These are phyloP conservation scores for Halocaridina rubra DNA, from an alignment of 2,888 invertebrate species.

Conservation along the genomic window DNA sequence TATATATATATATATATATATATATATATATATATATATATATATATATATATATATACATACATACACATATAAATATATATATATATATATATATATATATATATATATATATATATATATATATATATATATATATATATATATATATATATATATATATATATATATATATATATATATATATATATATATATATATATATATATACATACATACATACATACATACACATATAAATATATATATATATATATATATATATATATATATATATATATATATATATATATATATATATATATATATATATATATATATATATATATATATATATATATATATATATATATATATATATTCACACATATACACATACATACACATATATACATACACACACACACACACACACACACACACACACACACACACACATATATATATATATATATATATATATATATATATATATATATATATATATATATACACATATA, in stretches of 20 bases:
- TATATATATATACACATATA: constrained; percentile 6
- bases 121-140: not conserved
- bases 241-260: not conserved
- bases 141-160: constrained; percentile 1
- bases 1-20: not conserved
- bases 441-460: not conserved
- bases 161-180: constrained; percentile 7
- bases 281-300: not conserved
- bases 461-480: constrained; percentile 9
- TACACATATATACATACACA: not conserved
- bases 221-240: not conserved
- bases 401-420: not conserved
- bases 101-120: not conserved
- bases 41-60: constrained; percentile 16
- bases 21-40: not conserved
- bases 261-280: not conserved
- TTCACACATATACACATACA: not conserved
- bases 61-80: not conserved
- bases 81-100: not conserved
- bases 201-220: constrained; percentile 1
- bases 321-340: not conserved
- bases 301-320: not conserved
- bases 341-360: not conserved
- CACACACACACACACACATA: not conserved
- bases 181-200: constrained; percentile 4